These are phyloP conservation scores for Archips crataeganus DNA, from an alignment of 2,888 invertebrate species.

Conservation along the genomic window DNA sequence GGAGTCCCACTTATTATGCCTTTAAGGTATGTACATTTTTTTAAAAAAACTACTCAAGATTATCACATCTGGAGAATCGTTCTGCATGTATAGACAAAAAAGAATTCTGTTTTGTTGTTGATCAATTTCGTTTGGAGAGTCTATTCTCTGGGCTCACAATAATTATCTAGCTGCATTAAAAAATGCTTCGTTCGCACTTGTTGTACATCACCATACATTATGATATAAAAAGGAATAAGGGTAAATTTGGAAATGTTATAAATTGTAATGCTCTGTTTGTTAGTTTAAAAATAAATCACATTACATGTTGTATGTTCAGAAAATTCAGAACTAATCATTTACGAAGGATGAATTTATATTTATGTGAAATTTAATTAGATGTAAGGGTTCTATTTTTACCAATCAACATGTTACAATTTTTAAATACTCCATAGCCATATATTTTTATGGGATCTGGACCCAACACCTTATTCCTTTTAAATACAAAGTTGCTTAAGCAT, in stretches of 20 bases:
- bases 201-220: constrained; percentile 21
- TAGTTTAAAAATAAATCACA: too few relatives aligned
- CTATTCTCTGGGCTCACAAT: constrained; percentile 11
- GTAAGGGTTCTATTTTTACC: neutral
- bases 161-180: constrained; percentile 20
- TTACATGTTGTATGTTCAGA: too few relatives aligned
- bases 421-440: neutral
- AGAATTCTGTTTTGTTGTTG: neutral
- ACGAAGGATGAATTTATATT: too few relatives aligned
- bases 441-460: neutral
- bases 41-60: too few relatives aligned
- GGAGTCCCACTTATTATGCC: too few relatives aligned
- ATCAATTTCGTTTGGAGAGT: neutral
- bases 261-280: neutral
- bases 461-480: constrained; percentile 32
- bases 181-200: constrained; percentile 17
- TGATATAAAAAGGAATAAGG: constrained; percentile 29
- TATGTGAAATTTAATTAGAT: too few relatives aligned
- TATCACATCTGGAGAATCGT: too few relatives aligned
- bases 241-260: neutral
- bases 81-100: too few relatives aligned
- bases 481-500: constrained; percentile 32
- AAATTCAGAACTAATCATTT: too few relatives aligned
- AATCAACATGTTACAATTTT: too few relatives aligned
- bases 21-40: too few relatives aligned